phyloP scores from a whole-genome alignment of 2,797 vertebrate genomes.

The Astyanax mexicanus region DNA sequence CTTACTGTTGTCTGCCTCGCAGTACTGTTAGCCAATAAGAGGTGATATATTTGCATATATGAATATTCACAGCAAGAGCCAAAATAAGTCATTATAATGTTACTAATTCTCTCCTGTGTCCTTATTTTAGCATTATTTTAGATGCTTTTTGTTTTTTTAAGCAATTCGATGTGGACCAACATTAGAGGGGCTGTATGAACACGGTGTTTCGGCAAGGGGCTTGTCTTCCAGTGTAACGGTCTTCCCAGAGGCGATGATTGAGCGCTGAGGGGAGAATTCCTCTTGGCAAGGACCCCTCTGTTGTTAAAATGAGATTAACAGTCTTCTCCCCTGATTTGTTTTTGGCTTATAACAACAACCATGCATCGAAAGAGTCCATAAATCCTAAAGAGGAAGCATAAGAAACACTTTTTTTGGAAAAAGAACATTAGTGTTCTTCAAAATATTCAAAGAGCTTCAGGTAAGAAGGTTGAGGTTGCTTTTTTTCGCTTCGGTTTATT shows the following conservation, averaged over 20 bases:
- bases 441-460: background rate
- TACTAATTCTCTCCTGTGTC: too few relatives aligned
- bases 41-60: too few relatives aligned
- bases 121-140: background rate
- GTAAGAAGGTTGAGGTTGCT: conserved; percentile 14
- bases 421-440: background rate
- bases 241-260: conserved; percentile 20
- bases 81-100: too few relatives aligned
- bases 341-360: conserved; percentile 31
- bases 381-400: conserved; percentile 25
- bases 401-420: background rate
- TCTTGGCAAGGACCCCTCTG: conserved; percentile 11
- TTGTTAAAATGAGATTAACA: conserved; percentile 43
- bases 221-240: background rate
- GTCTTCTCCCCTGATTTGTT: conserved; percentile 28
- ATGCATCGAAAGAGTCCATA: background rate
- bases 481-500: conserved; percentile 6
- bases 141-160: background rate
- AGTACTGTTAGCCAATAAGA: too few relatives aligned
- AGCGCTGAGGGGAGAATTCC: conserved; percentile 26
- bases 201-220: conserved; percentile 17
- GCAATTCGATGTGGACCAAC: background rate
- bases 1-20: too few relatives aligned
- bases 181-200: conserved; percentile 22
- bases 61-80: too few relatives aligned